phyloP scores from a whole-genome alignment of 2,888 invertebrate species.

The Aricia artaxerxes region DNA sequence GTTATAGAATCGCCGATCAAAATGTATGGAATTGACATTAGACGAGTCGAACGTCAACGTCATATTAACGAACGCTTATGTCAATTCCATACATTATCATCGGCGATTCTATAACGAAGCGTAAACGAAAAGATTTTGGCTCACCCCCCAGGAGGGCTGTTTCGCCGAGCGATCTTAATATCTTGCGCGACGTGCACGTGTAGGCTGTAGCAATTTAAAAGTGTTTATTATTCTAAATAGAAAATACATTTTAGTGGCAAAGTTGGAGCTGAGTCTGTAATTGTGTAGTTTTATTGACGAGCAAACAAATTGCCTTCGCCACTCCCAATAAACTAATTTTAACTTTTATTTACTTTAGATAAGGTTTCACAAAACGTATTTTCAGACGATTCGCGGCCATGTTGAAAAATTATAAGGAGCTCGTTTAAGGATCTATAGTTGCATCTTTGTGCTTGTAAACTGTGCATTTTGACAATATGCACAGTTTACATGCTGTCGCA shows the following conservation, averaged over 20 bases:
- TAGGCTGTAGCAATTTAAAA: background rate
- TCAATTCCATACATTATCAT: no score
- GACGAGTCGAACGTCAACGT: no score
- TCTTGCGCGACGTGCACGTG: background rate
- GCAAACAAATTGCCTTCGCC: slow-evolving; percentile 16
- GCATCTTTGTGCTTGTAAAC: no score
- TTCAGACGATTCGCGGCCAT: background rate
- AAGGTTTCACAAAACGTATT: background rate
- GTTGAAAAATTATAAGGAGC: background rate
- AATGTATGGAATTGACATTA: no score
- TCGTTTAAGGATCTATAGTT: no score
- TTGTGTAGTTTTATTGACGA: slow-evolving; percentile 10
- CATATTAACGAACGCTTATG: no score
- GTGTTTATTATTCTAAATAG: background rate
- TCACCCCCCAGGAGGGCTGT: no score
- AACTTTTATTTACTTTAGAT: slow-evolving; percentile 2
- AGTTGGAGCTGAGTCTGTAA: background rate
- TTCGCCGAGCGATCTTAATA: background rate
- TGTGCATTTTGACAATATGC: no score
- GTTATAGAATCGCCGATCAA: no score
- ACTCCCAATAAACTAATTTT: slow-evolving; percentile 8
- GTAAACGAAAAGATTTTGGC: no score
- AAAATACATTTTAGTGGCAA: background rate
- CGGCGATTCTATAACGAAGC: no score
- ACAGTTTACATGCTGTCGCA: no score